These are phyloP conservation scores for Parotia lawesii DNA, from an alignment of 2,113 vertebrate genomes.

Conservation along the genomic window DNA sequence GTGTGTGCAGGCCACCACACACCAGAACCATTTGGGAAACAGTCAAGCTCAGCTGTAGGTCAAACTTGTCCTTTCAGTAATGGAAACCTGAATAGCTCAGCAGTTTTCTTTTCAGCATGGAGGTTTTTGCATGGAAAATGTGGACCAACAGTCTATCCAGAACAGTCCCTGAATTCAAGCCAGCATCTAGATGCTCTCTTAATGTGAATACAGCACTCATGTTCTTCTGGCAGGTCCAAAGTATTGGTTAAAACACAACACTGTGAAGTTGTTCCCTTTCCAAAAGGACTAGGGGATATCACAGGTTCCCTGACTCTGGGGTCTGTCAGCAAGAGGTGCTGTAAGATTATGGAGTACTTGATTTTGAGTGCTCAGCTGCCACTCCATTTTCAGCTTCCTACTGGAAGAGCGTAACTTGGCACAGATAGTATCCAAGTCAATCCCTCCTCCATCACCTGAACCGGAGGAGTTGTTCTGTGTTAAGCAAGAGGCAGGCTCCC, in stretches of 20 bases:
- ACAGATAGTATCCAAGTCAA: not conserved
- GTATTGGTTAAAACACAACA: not conserved
- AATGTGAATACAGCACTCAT: not conserved
- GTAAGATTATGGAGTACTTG: not conserved
- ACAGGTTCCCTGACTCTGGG: not conserved
- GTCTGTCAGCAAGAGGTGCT: not conserved
- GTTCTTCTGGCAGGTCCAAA: not conserved
- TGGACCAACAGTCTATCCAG: not conserved
- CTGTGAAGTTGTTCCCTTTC: not conserved
- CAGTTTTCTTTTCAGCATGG: not conserved
- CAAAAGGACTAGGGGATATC: not conserved
- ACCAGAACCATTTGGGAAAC: not conserved
- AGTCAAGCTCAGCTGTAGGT: not conserved
- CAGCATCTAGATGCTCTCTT: not conserved
- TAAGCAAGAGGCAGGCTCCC: not conserved
- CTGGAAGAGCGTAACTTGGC: slow-evolving; percentile 4
- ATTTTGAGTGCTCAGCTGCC: not conserved
- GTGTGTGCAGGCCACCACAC: not conserved
- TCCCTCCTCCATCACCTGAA: not conserved
- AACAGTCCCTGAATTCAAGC: not conserved
- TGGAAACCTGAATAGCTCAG: not conserved
- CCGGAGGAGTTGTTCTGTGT: not conserved
- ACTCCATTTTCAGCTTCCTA: not conserved
- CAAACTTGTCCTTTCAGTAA: not conserved
- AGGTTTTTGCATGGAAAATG: not conserved